Conservation (phyloP, 1,140 invertebrate genomes). For the Drosophila nannoptera region DNA sequence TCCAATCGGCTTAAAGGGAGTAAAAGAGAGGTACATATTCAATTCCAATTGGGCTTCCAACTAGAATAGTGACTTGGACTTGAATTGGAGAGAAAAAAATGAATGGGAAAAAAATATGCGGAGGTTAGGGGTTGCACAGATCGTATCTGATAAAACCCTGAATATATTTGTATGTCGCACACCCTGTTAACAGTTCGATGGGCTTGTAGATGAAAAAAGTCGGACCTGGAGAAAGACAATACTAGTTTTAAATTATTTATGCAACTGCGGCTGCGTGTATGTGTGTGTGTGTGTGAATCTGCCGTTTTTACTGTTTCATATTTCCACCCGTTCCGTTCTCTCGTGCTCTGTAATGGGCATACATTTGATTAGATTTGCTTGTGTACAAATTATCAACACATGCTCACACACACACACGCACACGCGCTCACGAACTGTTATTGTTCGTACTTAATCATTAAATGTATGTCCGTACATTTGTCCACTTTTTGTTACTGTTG, state of each 20-base stretch:
- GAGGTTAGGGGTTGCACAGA: background rate
- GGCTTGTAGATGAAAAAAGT: too few relatives aligned
- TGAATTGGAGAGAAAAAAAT: background rate
- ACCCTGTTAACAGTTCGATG: too few relatives aligned
- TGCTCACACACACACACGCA: too few relatives aligned
- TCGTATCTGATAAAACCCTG: too few relatives aligned
- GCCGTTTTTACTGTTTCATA: background rate
- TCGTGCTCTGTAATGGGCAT: background rate
- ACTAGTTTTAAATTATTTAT: too few relatives aligned
- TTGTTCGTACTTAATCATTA: constrained; percentile 17
- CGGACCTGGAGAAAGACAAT: too few relatives aligned
- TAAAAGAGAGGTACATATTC: background rate
- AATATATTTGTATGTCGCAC: too few relatives aligned
- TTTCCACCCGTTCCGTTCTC: constrained; percentile 2
- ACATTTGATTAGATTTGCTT: constrained; percentile 2
- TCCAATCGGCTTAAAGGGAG: background rate
- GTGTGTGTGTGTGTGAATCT: background rate
- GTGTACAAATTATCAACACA: background rate
- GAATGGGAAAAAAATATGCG: background rate
- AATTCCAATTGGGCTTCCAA: background rate
- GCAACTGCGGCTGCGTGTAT: too few relatives aligned
- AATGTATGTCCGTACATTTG: constrained; percentile 16
- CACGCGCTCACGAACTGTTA: too few relatives aligned
- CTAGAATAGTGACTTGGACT: background rate
- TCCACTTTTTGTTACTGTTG: constrained; percentile 29